Evolutionary conservation across 1,140 invertebrate genomes (phyloP), one percentile per base, ranked within the genome.

Genomic region (Oedothorax gibbosus): DNA sequence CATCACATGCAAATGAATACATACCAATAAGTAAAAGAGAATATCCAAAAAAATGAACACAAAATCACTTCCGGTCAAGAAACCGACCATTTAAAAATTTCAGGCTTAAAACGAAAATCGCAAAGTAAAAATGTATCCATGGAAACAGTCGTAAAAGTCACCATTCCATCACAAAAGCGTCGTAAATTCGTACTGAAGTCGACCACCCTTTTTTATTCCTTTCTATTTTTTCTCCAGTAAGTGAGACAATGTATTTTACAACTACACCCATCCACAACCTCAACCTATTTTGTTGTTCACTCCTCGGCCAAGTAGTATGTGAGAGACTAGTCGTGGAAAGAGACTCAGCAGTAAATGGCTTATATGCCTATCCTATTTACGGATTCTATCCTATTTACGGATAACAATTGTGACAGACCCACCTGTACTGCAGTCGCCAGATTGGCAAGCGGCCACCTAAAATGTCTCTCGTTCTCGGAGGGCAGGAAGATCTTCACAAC

Each of bases 211-310:
- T 35, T 2, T 35, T 35, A n/a, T n/a, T n/a, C 68, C 7, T 51
- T 12, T n/a, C 68, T 14, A 51, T 51, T 71, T 51, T 51, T 71
- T 71, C 21, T 20, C 69, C 66, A 49, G 0, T 49, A 18, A 71
- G 35, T 35, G 69, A 21, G 72, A 75, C 72, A 75, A 21, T 75
- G 56, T 75, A 57, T 75, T 75, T 75, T 75, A 75, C 53, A 57
- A n/a, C n/a, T n/a, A n/a, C n/a, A n/a, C n/a, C n/a, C n/a, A n/a
- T n/a, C n/a, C n/a, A n/a, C n/a, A n/a, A n/a, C n/a, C n/a, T n/a
- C n/a, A n/a, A 56, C 72, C 72, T 50, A 75, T 75, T 75, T 75
- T 56, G 72, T 21, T 57, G 54, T 21, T 51, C 72, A 75, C 53
- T 56, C 72, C 35, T 57, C 57, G 12, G 35, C 56, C 72, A 75